A percentile compares a stretch with the other conserved stretches of the same genome.
Conservation (phyloP, 2,113 vertebrate genomes). For the Thinocorus orbignyianus region DNA sequence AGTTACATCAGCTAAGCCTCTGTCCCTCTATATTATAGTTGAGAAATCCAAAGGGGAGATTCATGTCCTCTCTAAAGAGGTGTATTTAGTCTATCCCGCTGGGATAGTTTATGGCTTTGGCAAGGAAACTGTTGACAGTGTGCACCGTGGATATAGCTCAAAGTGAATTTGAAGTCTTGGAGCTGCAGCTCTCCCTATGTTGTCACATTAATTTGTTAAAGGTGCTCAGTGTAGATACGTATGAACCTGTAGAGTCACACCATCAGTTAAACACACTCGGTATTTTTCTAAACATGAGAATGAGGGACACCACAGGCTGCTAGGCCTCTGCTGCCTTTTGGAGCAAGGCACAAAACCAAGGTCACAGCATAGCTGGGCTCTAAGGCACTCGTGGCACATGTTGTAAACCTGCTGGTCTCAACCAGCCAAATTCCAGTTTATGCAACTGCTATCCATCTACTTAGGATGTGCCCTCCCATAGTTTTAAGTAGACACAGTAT, state of each 20-base stretch:
- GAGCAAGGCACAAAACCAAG: neutral
- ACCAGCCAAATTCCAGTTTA: neutral
- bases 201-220: neutral
- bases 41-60: neutral
- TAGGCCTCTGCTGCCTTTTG: neutral
- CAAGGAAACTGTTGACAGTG: conserved; percentile 30
- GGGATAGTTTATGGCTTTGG: conserved; percentile 38
- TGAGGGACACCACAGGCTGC: neutral
- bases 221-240: neutral
- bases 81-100: neutral
- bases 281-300: neutral
- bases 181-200: neutral
- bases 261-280: neutral
- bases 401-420: neutral
- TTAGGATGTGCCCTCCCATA: neutral
- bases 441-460: neutral
- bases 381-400: neutral
- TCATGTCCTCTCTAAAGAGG: neutral
- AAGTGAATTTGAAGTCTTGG: neutral
- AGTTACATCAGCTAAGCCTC: neutral
- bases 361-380: neutral
- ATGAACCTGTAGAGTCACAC: neutral
- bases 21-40: neutral
- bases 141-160: neutral
- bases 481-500: neutral